Evolutionary conservation across 1,140 invertebrate genomes (phyloP).

Genomic region (Drosophila quadrilineata): DNA sequence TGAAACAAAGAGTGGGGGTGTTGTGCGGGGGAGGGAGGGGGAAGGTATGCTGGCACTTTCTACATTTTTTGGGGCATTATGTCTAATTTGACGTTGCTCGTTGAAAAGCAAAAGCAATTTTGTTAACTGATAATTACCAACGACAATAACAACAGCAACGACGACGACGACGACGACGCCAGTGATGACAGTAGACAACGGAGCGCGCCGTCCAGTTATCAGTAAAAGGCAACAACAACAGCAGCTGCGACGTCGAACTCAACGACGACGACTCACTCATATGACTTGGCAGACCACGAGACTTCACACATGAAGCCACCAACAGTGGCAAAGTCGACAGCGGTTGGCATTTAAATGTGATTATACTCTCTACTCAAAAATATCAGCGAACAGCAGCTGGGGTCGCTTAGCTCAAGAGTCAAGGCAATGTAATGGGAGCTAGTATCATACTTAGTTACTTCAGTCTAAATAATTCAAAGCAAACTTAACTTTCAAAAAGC

Average conservation of each 20-base stretch:
- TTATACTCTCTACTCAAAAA: slow-evolving; percentile 21
- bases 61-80: slow-evolving; percentile 27
- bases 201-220: slow-evolving; percentile 32
- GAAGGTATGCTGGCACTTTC: slow-evolving; percentile 26
- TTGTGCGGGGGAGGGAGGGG: no score
- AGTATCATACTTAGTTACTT: no score
- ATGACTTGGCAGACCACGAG: slow-evolving; percentile 78
- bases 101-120: slow-evolving; percentile 59
- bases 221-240: slow-evolving; percentile 21
- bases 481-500: no score
- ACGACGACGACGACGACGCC: background rate
- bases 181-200: slow-evolving; percentile 20
- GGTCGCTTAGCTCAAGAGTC: background rate
- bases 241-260: background rate
- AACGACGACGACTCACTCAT: slow-evolving; percentile 65
- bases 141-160: slow-evolving; percentile 32
- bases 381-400: background rate
- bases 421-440: no score
- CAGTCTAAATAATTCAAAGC: no score
- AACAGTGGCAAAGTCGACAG: slow-evolving; percentile 36
- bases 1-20: no score
- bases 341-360: slow-evolving; percentile 51
- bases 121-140: slow-evolving; percentile 67
- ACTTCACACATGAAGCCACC: slow-evolving; percentile 67
- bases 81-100: slow-evolving; percentile 34